Percentiles rank a stretch among this genome's conserved stretches.
Evolutionary conservation across 1,140 invertebrate genomes (phyloP).

Genomic region (Dendroctonus valens): DNA sequence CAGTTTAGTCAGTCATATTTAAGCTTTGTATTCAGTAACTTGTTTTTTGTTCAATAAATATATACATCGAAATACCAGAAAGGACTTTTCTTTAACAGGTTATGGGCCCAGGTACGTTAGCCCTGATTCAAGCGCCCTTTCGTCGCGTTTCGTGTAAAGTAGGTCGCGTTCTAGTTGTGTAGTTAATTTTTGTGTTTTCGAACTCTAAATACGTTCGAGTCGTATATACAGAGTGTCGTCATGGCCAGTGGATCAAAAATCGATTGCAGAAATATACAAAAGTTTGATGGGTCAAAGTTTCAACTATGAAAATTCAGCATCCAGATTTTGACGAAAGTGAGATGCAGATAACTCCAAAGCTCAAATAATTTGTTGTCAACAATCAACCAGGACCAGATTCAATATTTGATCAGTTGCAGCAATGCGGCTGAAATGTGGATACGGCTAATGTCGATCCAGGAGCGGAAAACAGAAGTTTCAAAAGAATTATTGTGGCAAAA

Average conservation of each 20-base stretch:
- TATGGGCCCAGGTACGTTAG: background rate
- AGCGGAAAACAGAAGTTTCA: no score
- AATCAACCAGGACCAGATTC: constrained; percentile 38
- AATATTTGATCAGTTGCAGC: constrained; percentile 44
- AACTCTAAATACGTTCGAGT: no score
- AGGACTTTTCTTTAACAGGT: constrained; percentile 1
- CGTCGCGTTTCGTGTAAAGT: background rate
- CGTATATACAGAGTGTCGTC: background rate
- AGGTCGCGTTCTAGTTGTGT: background rate
- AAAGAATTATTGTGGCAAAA: no score
- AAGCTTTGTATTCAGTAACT: no score
- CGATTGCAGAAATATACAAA: constrained; percentile 4
- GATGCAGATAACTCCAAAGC: constrained; percentile 32
- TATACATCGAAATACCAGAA: no score
- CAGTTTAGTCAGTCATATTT: no score
- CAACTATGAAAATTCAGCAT: constrained; percentile 16
- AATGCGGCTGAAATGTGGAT: no score
- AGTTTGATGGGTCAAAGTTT: constrained; percentile 27
- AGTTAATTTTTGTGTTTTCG: no score
- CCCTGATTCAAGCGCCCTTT: no score
- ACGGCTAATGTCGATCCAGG: no score
- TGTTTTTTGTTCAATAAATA: no score
- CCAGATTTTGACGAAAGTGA: constrained; percentile 8
- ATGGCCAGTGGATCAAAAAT: background rate
- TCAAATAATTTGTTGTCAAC: constrained; percentile 39